These are phyloP conservation scores for Anarsia innoxiella DNA, from an alignment of 2,888 invertebrate species.

Conservation along the genomic window DNA sequence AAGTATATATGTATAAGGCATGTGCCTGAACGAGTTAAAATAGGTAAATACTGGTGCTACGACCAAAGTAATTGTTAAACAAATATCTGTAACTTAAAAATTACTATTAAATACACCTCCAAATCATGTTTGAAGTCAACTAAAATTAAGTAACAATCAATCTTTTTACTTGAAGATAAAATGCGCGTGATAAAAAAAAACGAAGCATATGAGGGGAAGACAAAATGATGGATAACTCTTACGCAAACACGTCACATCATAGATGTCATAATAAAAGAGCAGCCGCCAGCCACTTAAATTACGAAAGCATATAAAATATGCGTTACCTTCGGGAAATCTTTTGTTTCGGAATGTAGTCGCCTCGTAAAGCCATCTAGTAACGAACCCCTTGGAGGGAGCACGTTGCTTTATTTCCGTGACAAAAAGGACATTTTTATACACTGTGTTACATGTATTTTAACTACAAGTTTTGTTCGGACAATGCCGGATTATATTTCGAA, in stretches of 20 bases:
- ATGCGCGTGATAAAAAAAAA: not conserved
- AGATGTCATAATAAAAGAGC: conserved; percentile 42
- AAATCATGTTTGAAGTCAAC: no score
- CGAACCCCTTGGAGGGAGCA: conserved; percentile 38
- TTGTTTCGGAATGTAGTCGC: conserved; percentile 44
- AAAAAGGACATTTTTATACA: conserved; percentile 24
- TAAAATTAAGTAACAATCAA: no score
- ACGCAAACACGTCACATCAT: conserved; percentile 14
- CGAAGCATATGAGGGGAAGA: conserved; percentile 5
- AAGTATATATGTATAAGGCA: no score
- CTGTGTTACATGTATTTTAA: no score
- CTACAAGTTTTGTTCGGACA: no score
- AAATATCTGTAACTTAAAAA: no score
- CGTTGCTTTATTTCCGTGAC: conserved; percentile 33
- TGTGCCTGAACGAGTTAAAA: no score
- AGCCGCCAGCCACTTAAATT: conserved; percentile 55
- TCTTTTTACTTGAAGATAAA: no score
- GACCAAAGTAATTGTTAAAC: no score
- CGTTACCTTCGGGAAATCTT: conserved; percentile 66
- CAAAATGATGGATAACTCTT: conserved; percentile 12
- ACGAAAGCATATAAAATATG: conserved; percentile 58
- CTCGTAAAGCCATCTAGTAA: conserved; percentile 54
- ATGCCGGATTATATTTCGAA: no score
- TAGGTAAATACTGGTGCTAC: no score
- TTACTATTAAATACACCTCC: no score